Conservation (phyloP, 2,113 vertebrate genomes). For the Limnothrissa miodon region DNA sequence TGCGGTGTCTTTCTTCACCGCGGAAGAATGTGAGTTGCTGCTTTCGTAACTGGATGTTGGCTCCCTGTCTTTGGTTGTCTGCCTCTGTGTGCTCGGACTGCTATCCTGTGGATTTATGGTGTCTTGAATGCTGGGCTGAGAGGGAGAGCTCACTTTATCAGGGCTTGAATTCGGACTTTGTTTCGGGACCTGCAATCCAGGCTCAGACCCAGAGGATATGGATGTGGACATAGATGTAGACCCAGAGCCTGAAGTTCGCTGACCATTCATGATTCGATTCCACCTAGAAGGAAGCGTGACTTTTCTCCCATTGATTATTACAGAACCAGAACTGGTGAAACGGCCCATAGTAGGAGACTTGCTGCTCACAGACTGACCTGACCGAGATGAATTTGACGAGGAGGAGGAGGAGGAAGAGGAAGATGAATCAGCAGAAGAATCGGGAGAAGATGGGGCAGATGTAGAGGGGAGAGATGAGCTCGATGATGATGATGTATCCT, state of each 20-base stretch:
- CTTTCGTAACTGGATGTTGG: slow-evolving; percentile 39
- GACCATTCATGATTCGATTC: slow-evolving; percentile 58
- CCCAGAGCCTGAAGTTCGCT: slow-evolving; percentile 51
- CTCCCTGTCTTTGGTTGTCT: slow-evolving; percentile 48
- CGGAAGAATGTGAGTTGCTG: slow-evolving; percentile 26
- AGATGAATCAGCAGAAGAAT: slow-evolving; percentile 22
- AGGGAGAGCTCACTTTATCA: slow-evolving; percentile 37
- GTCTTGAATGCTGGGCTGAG: slow-evolving; percentile 37
- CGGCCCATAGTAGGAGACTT: slow-evolving; percentile 51
- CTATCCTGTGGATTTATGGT: slow-evolving; percentile 38
- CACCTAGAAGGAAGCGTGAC: slow-evolving; percentile 53
- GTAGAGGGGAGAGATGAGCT: slow-evolving; percentile 43
- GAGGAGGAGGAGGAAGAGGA: slow-evolving; percentile 23
- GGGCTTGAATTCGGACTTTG: slow-evolving; percentile 32
- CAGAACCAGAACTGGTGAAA: slow-evolving; percentile 39
- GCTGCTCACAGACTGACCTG: neutral
- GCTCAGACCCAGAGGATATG: slow-evolving; percentile 54
- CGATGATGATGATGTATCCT: slow-evolving; percentile 32
- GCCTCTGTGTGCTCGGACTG: neutral
- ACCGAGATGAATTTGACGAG: slow-evolving; percentile 23
- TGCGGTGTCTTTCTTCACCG: slow-evolving; percentile 21
- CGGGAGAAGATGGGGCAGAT: slow-evolving; percentile 17
- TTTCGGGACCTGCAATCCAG: slow-evolving; percentile 44
- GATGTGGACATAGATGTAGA: neutral
- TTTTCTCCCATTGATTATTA: slow-evolving; percentile 54